Evolutionary conservation across 1,140 invertebrate genomes (phyloP).

Genomic region (Rhynchophorus ferrugineus): DNA sequence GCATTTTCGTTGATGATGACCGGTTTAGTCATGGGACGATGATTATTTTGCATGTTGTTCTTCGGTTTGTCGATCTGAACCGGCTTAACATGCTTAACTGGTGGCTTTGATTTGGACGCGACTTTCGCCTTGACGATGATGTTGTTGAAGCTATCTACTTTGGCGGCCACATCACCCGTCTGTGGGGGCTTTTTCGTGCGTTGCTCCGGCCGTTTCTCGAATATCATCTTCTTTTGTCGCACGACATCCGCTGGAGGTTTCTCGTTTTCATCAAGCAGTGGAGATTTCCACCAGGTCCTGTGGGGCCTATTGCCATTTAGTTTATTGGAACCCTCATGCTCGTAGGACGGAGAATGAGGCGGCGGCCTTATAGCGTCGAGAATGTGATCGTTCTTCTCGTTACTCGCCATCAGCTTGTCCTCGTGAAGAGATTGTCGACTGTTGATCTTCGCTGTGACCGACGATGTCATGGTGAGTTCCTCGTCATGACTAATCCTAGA

Average conservation of each 20-base stretch:
- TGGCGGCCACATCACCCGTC: slow-evolving; percentile 55
- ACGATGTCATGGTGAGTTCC: slow-evolving; percentile 8
- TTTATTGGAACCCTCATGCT: slow-evolving; percentile 35
- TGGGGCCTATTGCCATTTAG: slow-evolving; percentile 37
- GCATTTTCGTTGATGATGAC: slow-evolving; percentile 18
- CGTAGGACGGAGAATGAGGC: no score
- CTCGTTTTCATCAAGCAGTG: slow-evolving; percentile 68
- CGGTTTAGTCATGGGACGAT: slow-evolving; percentile 13
- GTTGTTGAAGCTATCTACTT: slow-evolving; percentile 57
- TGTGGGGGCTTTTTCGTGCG: slow-evolving; percentile 43
- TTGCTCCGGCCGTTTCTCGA: slow-evolving; percentile 61
- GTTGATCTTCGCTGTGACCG: slow-evolving; percentile 19
- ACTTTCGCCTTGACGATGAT: slow-evolving; percentile 49
- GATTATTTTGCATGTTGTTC: slow-evolving; percentile 17
- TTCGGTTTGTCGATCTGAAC: slow-evolving; percentile 23
- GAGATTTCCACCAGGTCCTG: slow-evolving; percentile 56
- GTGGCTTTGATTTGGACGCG: slow-evolving; percentile 37
- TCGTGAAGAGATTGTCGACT: slow-evolving; percentile 34
- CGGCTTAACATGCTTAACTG: slow-evolving; percentile 39
- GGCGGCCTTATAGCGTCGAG: no score
- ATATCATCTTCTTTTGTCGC: slow-evolving; percentile 73
- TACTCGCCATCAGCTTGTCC: slow-evolving; percentile 35
- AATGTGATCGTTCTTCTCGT: no score
- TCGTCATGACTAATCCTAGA: slow-evolving; percentile 41
- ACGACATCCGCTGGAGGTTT: slow-evolving; percentile 79